A percentile compares a stretch with the other conserved stretches of the same genome.
phyloP scores from a whole-genome alignment of 2,888 invertebrate genomes.

The Agrochola litura region DNA sequence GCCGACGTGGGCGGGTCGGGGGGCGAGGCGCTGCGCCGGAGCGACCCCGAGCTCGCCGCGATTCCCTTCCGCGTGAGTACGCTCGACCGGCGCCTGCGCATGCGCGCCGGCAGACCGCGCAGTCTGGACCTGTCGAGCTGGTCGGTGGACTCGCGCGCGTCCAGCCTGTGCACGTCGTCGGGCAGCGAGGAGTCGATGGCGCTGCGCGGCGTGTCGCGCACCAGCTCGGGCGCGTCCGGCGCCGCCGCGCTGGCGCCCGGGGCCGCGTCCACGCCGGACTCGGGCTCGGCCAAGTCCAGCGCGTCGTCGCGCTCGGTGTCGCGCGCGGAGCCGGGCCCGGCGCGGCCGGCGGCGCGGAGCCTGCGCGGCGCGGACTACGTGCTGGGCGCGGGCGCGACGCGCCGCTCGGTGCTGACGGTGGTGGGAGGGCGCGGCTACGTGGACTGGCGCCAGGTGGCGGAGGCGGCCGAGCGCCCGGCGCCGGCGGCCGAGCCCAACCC shows the following conservation, averaged over 20 bases:
- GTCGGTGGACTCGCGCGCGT: slow-evolving; percentile 96
- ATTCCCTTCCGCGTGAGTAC: slow-evolving; percentile 96
- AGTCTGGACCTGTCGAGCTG: slow-evolving; percentile 96
- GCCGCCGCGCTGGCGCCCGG: slow-evolving; percentile 90
- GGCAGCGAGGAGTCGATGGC: slow-evolving; percentile 97
- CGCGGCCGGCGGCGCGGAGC: slow-evolving; percentile 82
- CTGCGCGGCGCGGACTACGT: slow-evolving; percentile 85
- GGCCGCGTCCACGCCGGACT: slow-evolving; percentile 87
- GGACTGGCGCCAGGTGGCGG: slow-evolving; percentile 95
- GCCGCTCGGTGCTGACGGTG: slow-evolving; percentile 95
- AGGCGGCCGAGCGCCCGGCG: slow-evolving; percentile 90
- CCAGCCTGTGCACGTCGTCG: slow-evolving; percentile 95
- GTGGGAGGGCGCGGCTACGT: slow-evolving; percentile 97
- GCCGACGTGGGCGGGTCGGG: slow-evolving; percentile 93
- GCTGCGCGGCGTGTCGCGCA: slow-evolving; percentile 93
- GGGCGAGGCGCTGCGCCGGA: slow-evolving; percentile 94
- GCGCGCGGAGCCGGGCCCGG: slow-evolving; percentile 79
- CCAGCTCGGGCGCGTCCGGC: slow-evolving; percentile 94
- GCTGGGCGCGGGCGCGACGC: slow-evolving; percentile 86
- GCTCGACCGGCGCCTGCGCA: slow-evolving; percentile 94
- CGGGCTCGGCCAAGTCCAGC: slow-evolving; percentile 83
- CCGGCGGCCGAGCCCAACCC: slow-evolving; percentile 93
- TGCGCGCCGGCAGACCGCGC: slow-evolving; percentile 95
- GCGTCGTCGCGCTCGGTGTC: slow-evolving; percentile 82
- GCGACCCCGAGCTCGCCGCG: slow-evolving; percentile 96